Conservation (phyloP, 2,797 vertebrate species). For the Zalophus californianus region DNA sequence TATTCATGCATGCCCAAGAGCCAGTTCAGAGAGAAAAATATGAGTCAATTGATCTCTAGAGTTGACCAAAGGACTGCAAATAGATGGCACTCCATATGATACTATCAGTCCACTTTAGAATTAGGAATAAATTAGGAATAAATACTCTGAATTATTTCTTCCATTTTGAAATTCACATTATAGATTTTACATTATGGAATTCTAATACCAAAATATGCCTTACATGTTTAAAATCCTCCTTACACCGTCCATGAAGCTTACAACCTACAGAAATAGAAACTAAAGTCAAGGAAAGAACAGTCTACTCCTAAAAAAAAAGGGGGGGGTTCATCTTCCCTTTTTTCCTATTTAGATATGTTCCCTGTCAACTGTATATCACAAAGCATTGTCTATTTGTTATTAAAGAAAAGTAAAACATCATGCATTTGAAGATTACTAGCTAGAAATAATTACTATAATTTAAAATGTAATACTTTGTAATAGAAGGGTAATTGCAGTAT, state of each 20-base stretch:
- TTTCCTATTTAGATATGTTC: background rate
- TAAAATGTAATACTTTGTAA: constrained; percentile 45
- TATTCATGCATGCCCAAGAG: background rate
- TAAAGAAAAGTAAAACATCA: constrained; percentile 45
- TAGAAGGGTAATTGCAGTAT: constrained; percentile 31
- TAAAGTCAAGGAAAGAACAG: background rate
- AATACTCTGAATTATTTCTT: background rate
- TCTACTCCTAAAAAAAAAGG: constrained; percentile 12
- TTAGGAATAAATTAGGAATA: background rate
- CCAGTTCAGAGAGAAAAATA: background rate
- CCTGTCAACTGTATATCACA: background rate
- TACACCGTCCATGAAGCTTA: background rate
- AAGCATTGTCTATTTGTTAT: constrained; percentile 29
- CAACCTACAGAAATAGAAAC: background rate
- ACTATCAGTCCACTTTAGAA: background rate
- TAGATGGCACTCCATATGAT: background rate
- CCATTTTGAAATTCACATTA: background rate
- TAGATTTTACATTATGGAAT: background rate
- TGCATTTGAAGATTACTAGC: constrained; percentile 48
- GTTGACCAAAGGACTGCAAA: background rate
- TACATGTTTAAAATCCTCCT: background rate
- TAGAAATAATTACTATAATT: constrained; percentile 66
- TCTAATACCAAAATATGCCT: background rate
- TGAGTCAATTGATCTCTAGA: background rate
- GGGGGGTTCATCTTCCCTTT: background rate